Evolutionary conservation across 2,113 vertebrate genomes (phyloP), one percentile per base, ranked within the genome.

Genomic region (Corydoras maculifer): DNA sequence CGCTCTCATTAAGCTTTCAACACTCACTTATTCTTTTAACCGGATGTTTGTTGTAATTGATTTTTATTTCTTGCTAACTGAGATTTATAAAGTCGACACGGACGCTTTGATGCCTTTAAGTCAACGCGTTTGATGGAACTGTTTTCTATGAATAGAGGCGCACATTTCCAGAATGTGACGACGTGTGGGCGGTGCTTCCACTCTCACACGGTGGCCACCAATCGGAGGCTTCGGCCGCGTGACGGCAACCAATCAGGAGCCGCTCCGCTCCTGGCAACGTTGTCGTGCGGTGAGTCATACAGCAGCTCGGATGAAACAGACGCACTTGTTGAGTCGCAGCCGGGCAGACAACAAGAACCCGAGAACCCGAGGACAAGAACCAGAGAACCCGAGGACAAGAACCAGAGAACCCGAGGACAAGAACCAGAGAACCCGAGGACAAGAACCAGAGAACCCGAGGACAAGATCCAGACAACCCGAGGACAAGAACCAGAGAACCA

Each of bases 221-320:
- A 72, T 65, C 70, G 65, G 54, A 12, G 50, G n/a, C 54, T 2
- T 32, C 5, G 4, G 55, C 6, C 9, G 6, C 53, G 15, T 68
- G 51, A 30, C 4, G 9, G 0, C 60, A 59, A 60, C 77, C 74
- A 76, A 76, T 79, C 70, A 54, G 66, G 15, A 58, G 12, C 25
- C 62, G 10, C 25, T 55, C 14, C 12, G 43, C 11, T 30, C 12
- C 2, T 69, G 65, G 60, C 31, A 61, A 67, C 67, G 51, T 3
- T 4, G 86, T 83, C 84, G 86, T 79, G 81, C 77, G 77, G 68
- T 82, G 86, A 82, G 70, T 87, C 82, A 79, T 68, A 59, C 30
- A 58, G 15, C 70, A 70, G 62, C 32, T 60, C 58, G 3, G 55
- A 58, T 7, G 54, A 61, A 35, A 60, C 13, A 71, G 53, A 73